phyloP scores from a whole-genome alignment of 2,113 vertebrate species.

The Ciconia boyciana region DNA sequence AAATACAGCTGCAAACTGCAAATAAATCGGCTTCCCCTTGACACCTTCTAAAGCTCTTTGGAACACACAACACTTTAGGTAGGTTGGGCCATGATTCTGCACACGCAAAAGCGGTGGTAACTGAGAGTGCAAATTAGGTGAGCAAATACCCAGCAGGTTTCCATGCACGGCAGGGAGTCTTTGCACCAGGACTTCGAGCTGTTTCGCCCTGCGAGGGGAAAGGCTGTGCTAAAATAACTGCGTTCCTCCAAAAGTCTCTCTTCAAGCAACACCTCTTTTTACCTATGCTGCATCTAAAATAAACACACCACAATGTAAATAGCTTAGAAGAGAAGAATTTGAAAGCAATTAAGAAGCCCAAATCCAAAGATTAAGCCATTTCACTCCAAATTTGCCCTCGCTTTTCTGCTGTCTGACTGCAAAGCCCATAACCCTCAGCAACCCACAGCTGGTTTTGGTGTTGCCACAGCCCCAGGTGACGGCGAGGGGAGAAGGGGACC shows the following conservation, averaged over 20 bases:
- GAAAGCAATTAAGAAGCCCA: not conserved
- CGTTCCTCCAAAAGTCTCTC: not conserved
- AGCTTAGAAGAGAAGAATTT: not conserved
- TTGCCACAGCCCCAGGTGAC: not conserved
- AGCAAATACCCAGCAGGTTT: not conserved
- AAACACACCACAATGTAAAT: not conserved
- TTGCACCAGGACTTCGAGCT: not conserved
- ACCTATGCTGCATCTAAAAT: constrained; percentile 55
- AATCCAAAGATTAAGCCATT: not conserved
- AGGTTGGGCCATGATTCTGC: not conserved
- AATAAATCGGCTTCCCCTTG: not conserved
- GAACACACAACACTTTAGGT: not conserved
- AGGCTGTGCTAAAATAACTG: not conserved
- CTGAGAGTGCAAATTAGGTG: not conserved
- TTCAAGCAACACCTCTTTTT: not conserved
- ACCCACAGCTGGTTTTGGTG: not conserved
- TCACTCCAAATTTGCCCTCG: not conserved
- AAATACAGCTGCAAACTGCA: not conserved
- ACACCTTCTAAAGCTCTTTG: not conserved
- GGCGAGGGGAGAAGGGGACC: not conserved
- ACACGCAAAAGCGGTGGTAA: not conserved
- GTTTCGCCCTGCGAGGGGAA: not conserved
- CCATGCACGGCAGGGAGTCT: not conserved
- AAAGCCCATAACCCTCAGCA: not conserved
- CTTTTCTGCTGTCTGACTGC: not conserved